Conservation (phyloP, 2,797 vertebrate species). For the Anas bernieri region DNA sequence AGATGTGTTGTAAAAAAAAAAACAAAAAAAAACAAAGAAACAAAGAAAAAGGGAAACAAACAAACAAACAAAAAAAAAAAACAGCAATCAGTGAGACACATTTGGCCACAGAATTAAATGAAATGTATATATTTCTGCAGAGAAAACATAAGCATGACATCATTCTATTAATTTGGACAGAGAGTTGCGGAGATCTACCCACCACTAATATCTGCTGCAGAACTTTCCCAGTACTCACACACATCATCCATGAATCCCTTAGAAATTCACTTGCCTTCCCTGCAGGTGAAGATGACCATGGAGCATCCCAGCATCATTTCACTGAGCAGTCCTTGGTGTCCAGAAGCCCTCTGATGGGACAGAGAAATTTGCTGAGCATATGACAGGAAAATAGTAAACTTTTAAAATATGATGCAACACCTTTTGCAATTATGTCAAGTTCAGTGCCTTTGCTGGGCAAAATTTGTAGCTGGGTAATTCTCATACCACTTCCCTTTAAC, state of each 20-base stretch:
- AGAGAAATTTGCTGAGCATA: not conserved
- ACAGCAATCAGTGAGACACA: not conserved
- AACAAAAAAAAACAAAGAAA: too few species aligned
- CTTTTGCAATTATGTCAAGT: not conserved
- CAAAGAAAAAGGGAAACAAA: too few species aligned
- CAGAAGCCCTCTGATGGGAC: fast-evolving
- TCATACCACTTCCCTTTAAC: not conserved
- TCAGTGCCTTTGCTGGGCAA: not conserved
- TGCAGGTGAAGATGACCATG: fast-evolving
- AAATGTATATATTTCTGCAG: not conserved
- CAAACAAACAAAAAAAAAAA: not conserved
- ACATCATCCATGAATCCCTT: not conserved
- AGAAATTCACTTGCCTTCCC: not conserved
- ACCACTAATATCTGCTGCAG: not conserved
- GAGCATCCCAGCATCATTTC: not conserved
- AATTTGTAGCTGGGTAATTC: not conserved
- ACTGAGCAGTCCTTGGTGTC: fast-evolving
- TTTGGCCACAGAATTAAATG: not conserved
- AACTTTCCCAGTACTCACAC: not conserved
- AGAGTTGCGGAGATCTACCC: not conserved
- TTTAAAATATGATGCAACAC: not conserved
- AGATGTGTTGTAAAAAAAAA: not conserved
- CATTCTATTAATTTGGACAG: not conserved
- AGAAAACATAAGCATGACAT: not conserved
- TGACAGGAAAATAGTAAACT: not conserved